Conservation (phyloP, 2,888 invertebrate genomes). For the Melanargia galathea region DNA sequence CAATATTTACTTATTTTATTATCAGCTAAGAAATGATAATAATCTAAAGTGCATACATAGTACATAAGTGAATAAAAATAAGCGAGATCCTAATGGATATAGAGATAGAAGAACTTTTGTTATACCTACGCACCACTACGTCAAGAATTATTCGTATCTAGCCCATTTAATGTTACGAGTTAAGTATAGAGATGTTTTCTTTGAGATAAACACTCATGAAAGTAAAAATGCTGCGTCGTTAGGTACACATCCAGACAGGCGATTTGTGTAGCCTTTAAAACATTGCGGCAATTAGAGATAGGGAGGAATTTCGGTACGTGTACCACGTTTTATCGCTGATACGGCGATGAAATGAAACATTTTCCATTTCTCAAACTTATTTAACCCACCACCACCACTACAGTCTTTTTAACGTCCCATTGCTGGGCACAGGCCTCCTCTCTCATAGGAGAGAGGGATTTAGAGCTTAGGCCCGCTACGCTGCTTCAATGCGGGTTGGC, state of each 20-base stretch:
- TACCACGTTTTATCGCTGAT: background rate
- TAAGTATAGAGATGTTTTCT: conserved; percentile 12
- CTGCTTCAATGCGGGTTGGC: too few species aligned
- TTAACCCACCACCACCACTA: too few species aligned
- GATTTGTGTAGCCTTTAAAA: background rate
- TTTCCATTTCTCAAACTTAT: too few species aligned
- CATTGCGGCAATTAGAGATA: background rate
- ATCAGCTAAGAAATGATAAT: too few species aligned
- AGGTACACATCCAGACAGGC: background rate
- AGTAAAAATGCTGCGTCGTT: conserved; percentile 11
- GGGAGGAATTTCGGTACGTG: background rate
- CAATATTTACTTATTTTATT: too few species aligned
- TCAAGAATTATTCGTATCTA: conserved; percentile 6
- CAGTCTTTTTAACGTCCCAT: too few species aligned
- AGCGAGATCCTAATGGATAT: background rate
- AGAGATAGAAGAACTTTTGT: conserved; percentile 11
- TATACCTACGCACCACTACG: conserved; percentile 5
- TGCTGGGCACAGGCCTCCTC: too few species aligned
- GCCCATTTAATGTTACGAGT: conserved; percentile 14
- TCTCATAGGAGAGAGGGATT: too few species aligned
- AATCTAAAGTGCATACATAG: background rate
- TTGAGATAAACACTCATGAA: conserved; percentile 12
- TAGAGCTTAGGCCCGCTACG: too few species aligned
- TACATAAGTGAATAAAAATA: background rate
- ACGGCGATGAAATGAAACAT: too few species aligned